Conservation (phyloP, 1,140 invertebrate species). For the Hypsibius dujardini region DNA sequence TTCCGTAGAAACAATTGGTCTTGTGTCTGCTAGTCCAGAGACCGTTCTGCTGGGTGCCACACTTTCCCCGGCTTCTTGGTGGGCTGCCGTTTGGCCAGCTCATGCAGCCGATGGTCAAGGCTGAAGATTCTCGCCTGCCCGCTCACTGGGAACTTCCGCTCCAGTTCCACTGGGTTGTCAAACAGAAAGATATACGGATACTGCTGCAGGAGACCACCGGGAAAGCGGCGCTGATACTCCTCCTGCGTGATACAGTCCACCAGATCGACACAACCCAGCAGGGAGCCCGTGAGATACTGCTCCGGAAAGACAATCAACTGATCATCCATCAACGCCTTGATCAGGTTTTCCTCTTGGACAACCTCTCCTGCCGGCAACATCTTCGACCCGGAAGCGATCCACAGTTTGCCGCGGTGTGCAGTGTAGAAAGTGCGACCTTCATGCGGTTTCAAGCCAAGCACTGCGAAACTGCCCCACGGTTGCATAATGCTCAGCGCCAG, state of each 20-base stretch:
- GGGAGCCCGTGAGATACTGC: slow-evolving; percentile 62
- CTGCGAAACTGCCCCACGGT: slow-evolving; percentile 55
- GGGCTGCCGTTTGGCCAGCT: background rate
- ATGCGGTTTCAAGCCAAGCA: slow-evolving; percentile 35
- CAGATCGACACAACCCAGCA: slow-evolving; percentile 71
- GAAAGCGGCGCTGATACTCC: slow-evolving; percentile 53
- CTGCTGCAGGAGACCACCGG: slow-evolving; percentile 63
- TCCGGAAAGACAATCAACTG: slow-evolving; percentile 44
- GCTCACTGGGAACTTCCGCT: slow-evolving; percentile 68
- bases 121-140: slow-evolving; percentile 74
- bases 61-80: background rate
- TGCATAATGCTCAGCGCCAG: slow-evolving; percentile 84
- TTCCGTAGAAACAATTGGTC: too few relatives aligned
- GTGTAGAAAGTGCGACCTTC: slow-evolving; percentile 87
- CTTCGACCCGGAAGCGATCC: slow-evolving; percentile 76
- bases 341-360: background rate
- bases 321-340: slow-evolving; percentile 1
- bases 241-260: slow-evolving; percentile 69
- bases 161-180: slow-evolving; percentile 57
- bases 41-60: background rate
- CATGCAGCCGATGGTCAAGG: background rate
- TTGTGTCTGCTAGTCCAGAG: too few relatives aligned
- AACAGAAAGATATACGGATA: slow-evolving; percentile 76
- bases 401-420: slow-evolving; percentile 66
- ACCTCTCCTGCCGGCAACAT: slow-evolving; percentile 27